phyloP scores from a whole-genome alignment of 2,797 vertebrate species.

The Neostethus bicornis region DNA sequence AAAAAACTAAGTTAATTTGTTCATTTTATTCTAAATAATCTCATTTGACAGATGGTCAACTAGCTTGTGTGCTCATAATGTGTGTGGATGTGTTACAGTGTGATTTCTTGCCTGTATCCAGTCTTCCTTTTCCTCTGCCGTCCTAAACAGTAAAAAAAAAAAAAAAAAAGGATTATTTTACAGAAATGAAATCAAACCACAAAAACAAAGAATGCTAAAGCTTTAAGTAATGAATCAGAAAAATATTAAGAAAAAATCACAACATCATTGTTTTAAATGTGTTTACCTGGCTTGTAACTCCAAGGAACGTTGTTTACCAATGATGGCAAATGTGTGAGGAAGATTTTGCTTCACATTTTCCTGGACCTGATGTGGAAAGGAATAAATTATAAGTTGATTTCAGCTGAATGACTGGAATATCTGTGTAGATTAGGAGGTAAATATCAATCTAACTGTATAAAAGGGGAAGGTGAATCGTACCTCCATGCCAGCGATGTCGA shows the following conservation, averaged over 20 bases:
- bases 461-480: conserved; percentile 61
- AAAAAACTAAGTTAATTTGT: conserved; percentile 26
- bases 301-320: conserved; percentile 89
- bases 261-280: not conserved
- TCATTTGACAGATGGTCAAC: conserved; percentile 8
- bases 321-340: conserved; percentile 87
- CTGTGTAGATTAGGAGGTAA: too few relatives aligned
- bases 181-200: not conserved
- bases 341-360: conserved; percentile 88
- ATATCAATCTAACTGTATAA: not conserved
- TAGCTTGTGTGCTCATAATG: conserved; percentile 8
- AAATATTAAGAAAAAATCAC: not conserved
- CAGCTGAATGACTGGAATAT: not conserved
- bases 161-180: not conserved
- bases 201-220: not conserved
- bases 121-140: conserved; percentile 93
- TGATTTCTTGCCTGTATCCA: conserved; percentile 90
- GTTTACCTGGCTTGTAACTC: conserved; percentile 93
- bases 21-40: conserved; percentile 47
- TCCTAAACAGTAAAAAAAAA: conserved; percentile 79
- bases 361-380: conserved; percentile 84
- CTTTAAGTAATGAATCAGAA: too few relatives aligned
- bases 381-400: not conserved
- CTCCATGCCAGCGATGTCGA: conserved; percentile 95
- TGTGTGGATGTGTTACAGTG: conserved; percentile 16